Conservation (phyloP, 2,888 invertebrate species). For the Drosophila ezoana region DNA sequence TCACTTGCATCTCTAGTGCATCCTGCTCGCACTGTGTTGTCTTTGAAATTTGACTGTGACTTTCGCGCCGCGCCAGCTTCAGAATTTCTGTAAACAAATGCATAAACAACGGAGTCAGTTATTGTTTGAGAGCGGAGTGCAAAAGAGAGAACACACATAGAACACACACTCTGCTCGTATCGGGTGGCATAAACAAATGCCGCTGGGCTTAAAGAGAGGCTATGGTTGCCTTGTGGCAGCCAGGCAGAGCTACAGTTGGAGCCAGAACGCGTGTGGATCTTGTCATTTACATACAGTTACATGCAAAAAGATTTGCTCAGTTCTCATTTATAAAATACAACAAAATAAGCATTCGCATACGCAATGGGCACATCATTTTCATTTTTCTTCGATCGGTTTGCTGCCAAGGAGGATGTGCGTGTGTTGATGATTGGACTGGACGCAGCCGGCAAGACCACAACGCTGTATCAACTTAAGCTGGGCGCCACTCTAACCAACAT, state of each 20-base stretch:
- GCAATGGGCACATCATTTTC: conserved; percentile 57
- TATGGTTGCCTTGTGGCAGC: not conserved
- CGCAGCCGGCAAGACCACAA: conserved; percentile 82
- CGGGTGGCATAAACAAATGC: conserved; percentile 35
- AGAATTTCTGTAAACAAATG: conserved; percentile 90
- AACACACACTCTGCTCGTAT: not conserved
- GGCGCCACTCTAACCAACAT: conserved; percentile 73
- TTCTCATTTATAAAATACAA: not conserved
- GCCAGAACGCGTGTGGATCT: conserved; percentile 4
- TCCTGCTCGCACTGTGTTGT: conserved; percentile 98
- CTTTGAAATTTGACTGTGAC: conserved; percentile 94
- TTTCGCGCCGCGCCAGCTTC: conserved; percentile 94
- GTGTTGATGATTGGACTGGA: conserved; percentile 81
- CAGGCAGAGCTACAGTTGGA: conserved; percentile 6
- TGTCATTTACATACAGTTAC: not conserved
- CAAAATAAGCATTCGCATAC: not conserved
- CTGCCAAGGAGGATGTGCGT: conserved; percentile 68
- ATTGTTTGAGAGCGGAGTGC: not conserved
- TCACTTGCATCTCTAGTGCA: conserved; percentile 97
- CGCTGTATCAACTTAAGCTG: conserved; percentile 77
- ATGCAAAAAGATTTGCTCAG: not conserved
- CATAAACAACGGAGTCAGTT: conserved; percentile 12
- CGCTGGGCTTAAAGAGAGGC: not conserved
- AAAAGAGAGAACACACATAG: not conserved
- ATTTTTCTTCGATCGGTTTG: conserved; percentile 62